Conservation (phyloP, 2,797 vertebrate genomes). For the Sciurus vulgaris region DNA sequence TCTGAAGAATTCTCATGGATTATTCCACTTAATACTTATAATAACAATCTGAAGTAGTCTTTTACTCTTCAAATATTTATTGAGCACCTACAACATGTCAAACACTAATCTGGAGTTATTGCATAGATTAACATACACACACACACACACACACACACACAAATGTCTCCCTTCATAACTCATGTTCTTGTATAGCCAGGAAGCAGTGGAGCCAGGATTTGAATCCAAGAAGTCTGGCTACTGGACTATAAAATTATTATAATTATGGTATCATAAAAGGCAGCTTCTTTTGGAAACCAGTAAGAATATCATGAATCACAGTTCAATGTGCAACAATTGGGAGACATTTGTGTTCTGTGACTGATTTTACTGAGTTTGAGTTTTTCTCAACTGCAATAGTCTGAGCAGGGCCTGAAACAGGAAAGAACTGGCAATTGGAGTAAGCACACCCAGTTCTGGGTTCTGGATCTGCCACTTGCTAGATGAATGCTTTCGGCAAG, state of each 20-base stretch:
- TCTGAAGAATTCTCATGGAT: not conserved
- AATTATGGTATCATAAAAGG: not conserved
- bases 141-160: not conserved
- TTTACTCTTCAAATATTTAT: constrained; percentile 48
- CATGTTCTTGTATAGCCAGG: not conserved
- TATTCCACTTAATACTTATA: not conserved
- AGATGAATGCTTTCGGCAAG: not conserved
- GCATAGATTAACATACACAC: not conserved
- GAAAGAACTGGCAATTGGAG: not conserved
- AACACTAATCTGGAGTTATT: not conserved
- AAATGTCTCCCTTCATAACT: not conserved
- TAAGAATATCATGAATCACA: constrained; percentile 46
- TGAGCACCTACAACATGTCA: not conserved
- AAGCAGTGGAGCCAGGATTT: not conserved
- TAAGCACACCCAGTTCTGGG: fast-evolving
- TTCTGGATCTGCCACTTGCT: not conserved
- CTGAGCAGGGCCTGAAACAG: not conserved
- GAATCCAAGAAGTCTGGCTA: not conserved
- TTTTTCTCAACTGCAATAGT: not conserved
- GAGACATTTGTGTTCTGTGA: not conserved
- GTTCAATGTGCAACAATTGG: not conserved
- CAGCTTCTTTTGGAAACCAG: not conserved
- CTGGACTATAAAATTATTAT: constrained; percentile 22
- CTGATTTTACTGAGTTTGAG: not conserved
- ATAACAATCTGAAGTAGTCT: not conserved